Base-by-base conservation (phyloP, 2,113 vertebrate genomes). In the Caranx ignobilis region DNA sequence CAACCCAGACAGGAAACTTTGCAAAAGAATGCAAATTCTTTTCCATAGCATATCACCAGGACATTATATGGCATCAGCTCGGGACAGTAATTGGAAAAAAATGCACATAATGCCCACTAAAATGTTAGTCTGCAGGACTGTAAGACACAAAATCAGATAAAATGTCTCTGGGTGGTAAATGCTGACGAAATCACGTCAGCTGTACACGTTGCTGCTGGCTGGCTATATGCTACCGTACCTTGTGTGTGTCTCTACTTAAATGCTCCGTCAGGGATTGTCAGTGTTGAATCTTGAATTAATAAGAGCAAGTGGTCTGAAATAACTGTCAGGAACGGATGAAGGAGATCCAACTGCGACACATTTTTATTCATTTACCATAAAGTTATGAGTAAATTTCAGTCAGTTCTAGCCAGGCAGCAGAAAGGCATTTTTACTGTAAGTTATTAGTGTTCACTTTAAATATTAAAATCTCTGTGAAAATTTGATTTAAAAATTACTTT, bases 101-200 rank as follows among this genome's bases (percentile, higher is more conserved):
- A 48, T 47, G 18, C 21, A 39, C 6, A 35, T 48, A 57, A 8
- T 65, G 11, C 68, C 15, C 68, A 31, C 57, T 43, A 60, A 60
- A 59, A 57, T 77, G 54, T 72, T n/a, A 37, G 57, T 71, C 31
- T 66, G 54, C 52, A 52, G 11, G 37, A 39, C 47, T 75, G 15
- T 15, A 52, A 66, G 66, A 68, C 9, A n/a, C 62, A 76, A 11
- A 66, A 72, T 84, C 72, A 37, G 43, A 71, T 78, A 61, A 80
- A 75, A 83, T 55, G 19, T 76, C 41, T 77, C 74, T 69, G 56
- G 62, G 37, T 55, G 72, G 39, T 66, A 68, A 73, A 52, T 18
- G 10, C 37, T 66, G 13, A 74, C 9, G 74, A 77, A 70, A 84
- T 86, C 45, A 69, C 61, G 77, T 79, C 65, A 82, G 77, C 68